Percentiles rank a stretch among this genome's conserved stretches.
phyloP scores from a whole-genome alignment of 2,113 vertebrate genomes.

The Antennarius striatus region DNA sequence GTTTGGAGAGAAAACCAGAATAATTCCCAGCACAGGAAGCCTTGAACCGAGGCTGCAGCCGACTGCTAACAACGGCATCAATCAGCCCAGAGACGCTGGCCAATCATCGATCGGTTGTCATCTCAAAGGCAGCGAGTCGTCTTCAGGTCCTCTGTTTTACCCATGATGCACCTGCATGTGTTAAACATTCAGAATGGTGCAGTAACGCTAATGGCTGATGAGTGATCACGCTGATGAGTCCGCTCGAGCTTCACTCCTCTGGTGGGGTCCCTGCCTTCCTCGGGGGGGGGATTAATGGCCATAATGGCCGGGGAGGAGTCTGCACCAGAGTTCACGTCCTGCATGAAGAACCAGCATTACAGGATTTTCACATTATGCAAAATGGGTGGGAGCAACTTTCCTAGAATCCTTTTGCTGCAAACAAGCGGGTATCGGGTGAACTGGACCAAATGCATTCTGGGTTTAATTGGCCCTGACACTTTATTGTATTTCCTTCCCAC shows the following conservation, averaged over 20 bases:
- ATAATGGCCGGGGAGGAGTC: constrained; percentile 30
- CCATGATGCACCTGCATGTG: background rate
- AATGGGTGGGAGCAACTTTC: constrained; percentile 34
- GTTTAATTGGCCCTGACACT: constrained; percentile 70
- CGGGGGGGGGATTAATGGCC: constrained; percentile 28
- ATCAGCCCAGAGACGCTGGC: background rate
- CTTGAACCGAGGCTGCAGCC: constrained; percentile 1
- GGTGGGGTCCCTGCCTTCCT: constrained; percentile 10
- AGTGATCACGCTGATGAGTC: constrained; percentile 6
- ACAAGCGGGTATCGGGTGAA: constrained; percentile 25
- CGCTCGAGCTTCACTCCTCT: constrained; percentile 33
- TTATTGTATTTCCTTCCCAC: constrained; percentile 74
- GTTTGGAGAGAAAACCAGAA: background rate
- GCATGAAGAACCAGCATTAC: constrained; percentile 3
- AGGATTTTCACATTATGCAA: constrained; percentile 41
- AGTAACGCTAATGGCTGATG: constrained; percentile 33
- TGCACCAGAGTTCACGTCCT: constrained; percentile 27
- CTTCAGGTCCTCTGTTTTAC: constrained; percentile 8
- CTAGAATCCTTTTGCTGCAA: constrained; percentile 31
- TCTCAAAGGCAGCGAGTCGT: background rate
- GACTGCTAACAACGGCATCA: constrained; percentile 1
- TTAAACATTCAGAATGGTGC: constrained; percentile 25
- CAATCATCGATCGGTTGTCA: constrained; percentile 16
- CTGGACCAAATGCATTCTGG: constrained; percentile 59
- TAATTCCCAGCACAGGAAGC: background rate